Evolutionary conservation across 2,797 vertebrate genomes (phyloP), one percentile per base, ranked within the genome.

Genomic region (Garrulus glandarius): DNA sequence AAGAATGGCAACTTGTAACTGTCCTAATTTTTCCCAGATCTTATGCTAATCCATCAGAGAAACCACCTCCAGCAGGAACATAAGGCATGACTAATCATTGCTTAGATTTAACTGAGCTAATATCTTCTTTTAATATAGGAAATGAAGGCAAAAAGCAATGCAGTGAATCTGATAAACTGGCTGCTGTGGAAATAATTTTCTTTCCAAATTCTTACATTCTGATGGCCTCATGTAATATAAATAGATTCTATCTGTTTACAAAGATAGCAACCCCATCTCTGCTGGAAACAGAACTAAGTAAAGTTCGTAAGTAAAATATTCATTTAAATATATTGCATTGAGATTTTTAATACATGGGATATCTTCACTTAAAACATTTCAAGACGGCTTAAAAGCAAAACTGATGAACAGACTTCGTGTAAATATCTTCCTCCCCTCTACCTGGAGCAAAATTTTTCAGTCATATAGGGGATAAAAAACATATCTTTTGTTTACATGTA

Each of bases 61-160:
- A 91, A 83, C n/a, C 30, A 64, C 34, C n/a, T 88, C 61, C 84
- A 95, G 69, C 36, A 84, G 72, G n/a, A 94, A 89, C 27, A 19
- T 72, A 88, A 95, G 69, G 89, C 89, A 84, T 81, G 76, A 92
- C 69, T 84, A 52, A 92, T 32, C 26, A 46, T 1, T 69, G 22
- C 67, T 79, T 9, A 0, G 56, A 69, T 67, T 88, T 49, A 88
- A 76, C 37, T 46, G 53, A 91, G 55, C 61, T 49, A 63, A 9
- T 55, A 15, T 37, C 34, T 72, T 24, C 47, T 82, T 63, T 21
- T 37, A 65, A 46, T 27, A 86, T 2, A 92, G 72, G 79, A 88
- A 93, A 87, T 13, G 23, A 92, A 93, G 79, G 82, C 52, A 85
- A 78, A 79, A 91, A 88, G 65, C 87, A 89, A 46, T 39, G 72